These are phyloP conservation scores for Drosophila infuscata DNA, from an alignment of 2,888 invertebrate genomes.

Conservation along the genomic window DNA sequence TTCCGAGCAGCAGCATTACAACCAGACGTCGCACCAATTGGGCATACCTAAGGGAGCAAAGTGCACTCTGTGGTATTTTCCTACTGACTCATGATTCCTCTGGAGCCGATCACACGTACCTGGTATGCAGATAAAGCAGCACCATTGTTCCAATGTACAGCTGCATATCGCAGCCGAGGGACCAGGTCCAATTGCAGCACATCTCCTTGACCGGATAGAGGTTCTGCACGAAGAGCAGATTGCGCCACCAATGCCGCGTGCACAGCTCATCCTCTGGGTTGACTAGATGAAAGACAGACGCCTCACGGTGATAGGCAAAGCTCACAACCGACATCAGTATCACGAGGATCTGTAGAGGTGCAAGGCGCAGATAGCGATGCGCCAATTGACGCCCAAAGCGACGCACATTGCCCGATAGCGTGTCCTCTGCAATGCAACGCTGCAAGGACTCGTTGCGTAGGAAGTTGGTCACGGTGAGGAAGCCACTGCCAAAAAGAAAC, in stretches of 20 bases:
- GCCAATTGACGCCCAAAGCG: conserved; percentile 26
- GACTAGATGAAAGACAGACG: conserved; percentile 40
- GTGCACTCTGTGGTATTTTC: neutral
- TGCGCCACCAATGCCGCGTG: conserved; percentile 33
- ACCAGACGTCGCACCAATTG: conserved; percentile 14
- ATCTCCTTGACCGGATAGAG: conserved; percentile 16
- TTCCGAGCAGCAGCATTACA: conserved; percentile 7
- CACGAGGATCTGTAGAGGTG: conserved; percentile 38
- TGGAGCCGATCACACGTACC: neutral
- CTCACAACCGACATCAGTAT: conserved; percentile 30
- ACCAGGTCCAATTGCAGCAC: conserved; percentile 62
- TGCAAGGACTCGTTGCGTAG: conserved; percentile 39
- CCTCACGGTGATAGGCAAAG: conserved; percentile 38
- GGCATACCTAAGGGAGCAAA: conserved; percentile 28
- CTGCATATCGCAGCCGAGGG: conserved; percentile 58
- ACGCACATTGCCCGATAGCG: conserved; percentile 8
- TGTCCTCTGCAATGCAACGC: conserved; percentile 32
- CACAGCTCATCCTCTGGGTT: conserved; percentile 48
- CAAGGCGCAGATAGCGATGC: conserved; percentile 53
- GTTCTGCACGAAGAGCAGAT: conserved; percentile 50
- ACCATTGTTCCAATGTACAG: conserved; percentile 41
- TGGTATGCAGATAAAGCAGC: conserved; percentile 47
- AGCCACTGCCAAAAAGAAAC: conserved; percentile 40
- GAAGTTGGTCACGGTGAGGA: conserved; percentile 51
- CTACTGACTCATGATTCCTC: too few relatives aligned